Conservation (phyloP, 2,888 invertebrate genomes). For the Halictus quadricinctus region DNA sequence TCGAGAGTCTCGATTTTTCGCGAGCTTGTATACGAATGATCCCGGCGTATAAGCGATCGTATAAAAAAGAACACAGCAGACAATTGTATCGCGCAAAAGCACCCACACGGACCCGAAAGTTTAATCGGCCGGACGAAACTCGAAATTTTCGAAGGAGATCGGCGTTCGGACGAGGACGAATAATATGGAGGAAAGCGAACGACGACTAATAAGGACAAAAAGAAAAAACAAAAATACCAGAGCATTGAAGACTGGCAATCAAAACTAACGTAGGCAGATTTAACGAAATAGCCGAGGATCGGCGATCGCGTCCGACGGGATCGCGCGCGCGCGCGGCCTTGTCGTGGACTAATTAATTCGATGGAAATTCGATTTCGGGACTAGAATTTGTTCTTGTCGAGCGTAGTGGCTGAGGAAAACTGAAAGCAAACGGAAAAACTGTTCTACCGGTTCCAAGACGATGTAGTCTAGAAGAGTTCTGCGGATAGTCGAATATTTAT, state of each 20-base stretch:
- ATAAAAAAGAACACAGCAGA: neutral
- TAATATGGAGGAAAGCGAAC: constrained; percentile 36
- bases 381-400: constrained; percentile 7
- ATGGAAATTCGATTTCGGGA: neutral
- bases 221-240: constrained; percentile 51
- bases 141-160: constrained; percentile 17
- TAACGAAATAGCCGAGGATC: constrained; percentile 48
- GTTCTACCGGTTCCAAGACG: neutral
- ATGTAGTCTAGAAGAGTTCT: neutral
- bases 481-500: constrained; percentile 5
- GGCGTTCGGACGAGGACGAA: constrained; percentile 15
- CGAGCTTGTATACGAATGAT: no score
- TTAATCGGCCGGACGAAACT: constrained; percentile 43
- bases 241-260: constrained; percentile 79
- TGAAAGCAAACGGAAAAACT: neutral
- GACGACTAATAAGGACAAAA: constrained; percentile 43
- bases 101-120: constrained; percentile 43
- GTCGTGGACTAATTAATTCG: constrained; percentile 18
- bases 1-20: neutral
- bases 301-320: constrained; percentile 49
- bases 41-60: neutral
- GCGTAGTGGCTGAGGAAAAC: neutral
- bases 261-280: constrained; percentile 71
- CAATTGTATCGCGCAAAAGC: constrained; percentile 14
- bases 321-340: constrained; percentile 32